These are phyloP conservation scores for Magallana gigas DNA, from an alignment of 1,140 invertebrate species.

Conservation along the genomic window DNA sequence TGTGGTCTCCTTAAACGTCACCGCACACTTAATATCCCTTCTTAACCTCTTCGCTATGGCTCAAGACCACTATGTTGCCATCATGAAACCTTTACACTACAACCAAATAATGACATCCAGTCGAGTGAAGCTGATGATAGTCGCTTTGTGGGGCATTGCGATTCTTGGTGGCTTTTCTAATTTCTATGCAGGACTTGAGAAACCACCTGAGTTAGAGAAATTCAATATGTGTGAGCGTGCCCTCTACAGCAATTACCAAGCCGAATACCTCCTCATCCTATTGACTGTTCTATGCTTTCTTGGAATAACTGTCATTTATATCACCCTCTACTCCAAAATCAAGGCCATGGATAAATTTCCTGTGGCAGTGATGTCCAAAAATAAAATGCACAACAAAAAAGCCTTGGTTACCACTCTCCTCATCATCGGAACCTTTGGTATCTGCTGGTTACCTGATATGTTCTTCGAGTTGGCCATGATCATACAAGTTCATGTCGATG, in stretches of 20 bases:
- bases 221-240: slow-evolving; percentile 79
- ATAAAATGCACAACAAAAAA: slow-evolving; percentile 80
- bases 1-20: slow-evolving; percentile 64
- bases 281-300: neutral
- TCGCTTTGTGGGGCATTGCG: slow-evolving; percentile 82
- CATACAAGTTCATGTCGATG: slow-evolving; percentile 59
- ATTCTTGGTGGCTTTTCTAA: slow-evolving; percentile 81
- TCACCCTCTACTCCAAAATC: slow-evolving; percentile 63
- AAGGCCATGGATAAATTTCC: slow-evolving; percentile 48
- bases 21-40: slow-evolving; percentile 80
- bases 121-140: slow-evolving; percentile 86
- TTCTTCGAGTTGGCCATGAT: slow-evolving; percentile 72
- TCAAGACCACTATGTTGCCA: slow-evolving; percentile 89
- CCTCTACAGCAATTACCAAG: slow-evolving; percentile 69
- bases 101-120: slow-evolving; percentile 83
- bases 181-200: slow-evolving; percentile 67
- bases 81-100: slow-evolving; percentile 91
- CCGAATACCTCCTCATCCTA: slow-evolving; percentile 64
- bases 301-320: slow-evolving; percentile 58
- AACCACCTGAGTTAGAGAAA: slow-evolving; percentile 60
- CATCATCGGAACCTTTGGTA: slow-evolving; percentile 85
- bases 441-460: slow-evolving; percentile 85
- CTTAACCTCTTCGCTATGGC: slow-evolving; percentile 85
- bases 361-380: neutral
- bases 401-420: slow-evolving; percentile 85